phyloP scores from a whole-genome alignment of 2,113 vertebrate species.

The Tragelaphus imberbis region DNA sequence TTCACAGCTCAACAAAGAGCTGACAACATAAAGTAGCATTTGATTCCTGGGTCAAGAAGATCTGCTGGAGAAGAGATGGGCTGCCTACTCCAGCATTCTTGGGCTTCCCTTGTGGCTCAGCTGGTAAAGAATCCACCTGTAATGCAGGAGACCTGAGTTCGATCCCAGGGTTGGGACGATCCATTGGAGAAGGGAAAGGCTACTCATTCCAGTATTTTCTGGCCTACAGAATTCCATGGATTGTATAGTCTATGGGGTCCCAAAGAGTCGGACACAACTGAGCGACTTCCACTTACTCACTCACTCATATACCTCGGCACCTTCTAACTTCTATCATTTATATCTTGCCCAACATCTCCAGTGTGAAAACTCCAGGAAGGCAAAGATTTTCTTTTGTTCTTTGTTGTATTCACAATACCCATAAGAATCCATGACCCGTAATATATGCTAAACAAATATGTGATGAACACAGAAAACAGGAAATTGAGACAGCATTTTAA shows the following conservation, averaged over 20 bases:
- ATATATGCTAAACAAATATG: background rate
- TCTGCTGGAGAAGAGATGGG: background rate
- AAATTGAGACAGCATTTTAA: background rate
- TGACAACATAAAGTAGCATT: background rate
- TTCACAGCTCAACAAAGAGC: background rate
- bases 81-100: background rate
- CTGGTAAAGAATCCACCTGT: background rate
- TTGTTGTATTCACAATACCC: background rate
- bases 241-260: background rate
- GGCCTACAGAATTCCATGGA: background rate
- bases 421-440: background rate
- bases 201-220: background rate
- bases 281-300: background rate
- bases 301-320: background rate
- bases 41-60: background rate
- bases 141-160: rapidly evolving
- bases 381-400: background rate
- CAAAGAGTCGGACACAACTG: background rate
- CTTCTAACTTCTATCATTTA: background rate
- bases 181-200: background rate
- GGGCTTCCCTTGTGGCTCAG: background rate
- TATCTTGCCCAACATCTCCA: background rate
- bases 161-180: background rate
- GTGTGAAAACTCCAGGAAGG: background rate
- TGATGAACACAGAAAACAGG: background rate